Conservation (phyloP, 2,888 invertebrate genomes). For the Nudaria mundana region DNA sequence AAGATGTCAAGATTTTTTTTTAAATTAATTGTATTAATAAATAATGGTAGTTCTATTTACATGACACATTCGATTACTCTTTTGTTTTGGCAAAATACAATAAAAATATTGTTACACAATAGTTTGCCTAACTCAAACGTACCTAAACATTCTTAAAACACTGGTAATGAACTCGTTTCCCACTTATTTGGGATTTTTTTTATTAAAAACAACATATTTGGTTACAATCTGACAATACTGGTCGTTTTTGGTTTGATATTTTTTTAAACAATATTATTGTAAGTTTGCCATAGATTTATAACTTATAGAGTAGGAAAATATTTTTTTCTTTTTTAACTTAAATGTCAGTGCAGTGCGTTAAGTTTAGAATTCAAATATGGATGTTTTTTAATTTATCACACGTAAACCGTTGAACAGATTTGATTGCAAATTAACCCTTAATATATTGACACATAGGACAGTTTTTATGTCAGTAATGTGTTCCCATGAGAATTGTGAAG, state of each 20-base stretch:
- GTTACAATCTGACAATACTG: constrained; percentile 74
- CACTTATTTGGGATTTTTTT: constrained; percentile 39
- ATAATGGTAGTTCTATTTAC: constrained; percentile 82
- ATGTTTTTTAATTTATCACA: too few relatives aligned
- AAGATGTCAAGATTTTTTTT: constrained; percentile 45
- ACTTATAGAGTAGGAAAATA: neutral
- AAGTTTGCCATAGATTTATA: constrained; percentile 1
- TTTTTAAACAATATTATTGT: constrained; percentile 22
- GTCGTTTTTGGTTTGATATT: constrained; percentile 66
- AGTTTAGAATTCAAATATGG: too few relatives aligned
- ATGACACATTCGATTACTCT: constrained; percentile 79
- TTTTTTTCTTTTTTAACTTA: neutral
- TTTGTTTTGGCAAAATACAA: constrained; percentile 81
- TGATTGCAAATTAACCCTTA: too few relatives aligned
- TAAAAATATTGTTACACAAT: constrained; percentile 77
- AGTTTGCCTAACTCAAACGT: constrained; percentile 48
- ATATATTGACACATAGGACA: too few relatives aligned
- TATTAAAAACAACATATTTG: constrained; percentile 56
- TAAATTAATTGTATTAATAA: constrained; percentile 82
- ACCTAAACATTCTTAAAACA: constrained; percentile 47
- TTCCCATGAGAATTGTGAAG: too few relatives aligned
- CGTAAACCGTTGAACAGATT: too few relatives aligned
- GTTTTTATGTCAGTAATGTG: too few relatives aligned
- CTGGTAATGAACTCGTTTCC: constrained; percentile 58
- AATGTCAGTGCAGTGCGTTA: too few relatives aligned